Conservation (phyloP, 2,888 invertebrate genomes). For the Hypselothyrea guttata region DNA sequence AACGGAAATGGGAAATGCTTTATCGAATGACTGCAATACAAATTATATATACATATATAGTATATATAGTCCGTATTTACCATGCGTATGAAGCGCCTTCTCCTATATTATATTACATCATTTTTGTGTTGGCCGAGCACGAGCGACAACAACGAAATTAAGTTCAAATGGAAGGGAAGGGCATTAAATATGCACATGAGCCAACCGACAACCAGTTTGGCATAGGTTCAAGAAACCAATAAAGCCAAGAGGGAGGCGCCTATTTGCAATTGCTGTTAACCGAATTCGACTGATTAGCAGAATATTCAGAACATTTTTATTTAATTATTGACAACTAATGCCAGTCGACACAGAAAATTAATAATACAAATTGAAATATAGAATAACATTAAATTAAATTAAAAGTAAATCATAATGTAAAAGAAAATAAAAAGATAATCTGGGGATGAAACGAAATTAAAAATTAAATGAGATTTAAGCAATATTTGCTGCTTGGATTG, state of each 20-base stretch:
- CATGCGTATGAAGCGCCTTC: too few relatives aligned
- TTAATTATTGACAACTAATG: too few relatives aligned
- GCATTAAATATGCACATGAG: slow-evolving; percentile 51
- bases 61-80: too few relatives aligned
- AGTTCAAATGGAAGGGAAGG: slow-evolving; percentile 33
- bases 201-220: slow-evolving; percentile 63
- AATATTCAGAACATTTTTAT: not conserved
- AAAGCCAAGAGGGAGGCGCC: slow-evolving; percentile 29
- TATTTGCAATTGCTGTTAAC: slow-evolving; percentile 2
- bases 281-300: slow-evolving; percentile 10
- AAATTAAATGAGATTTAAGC: too few relatives aligned
- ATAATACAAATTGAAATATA: too few relatives aligned
- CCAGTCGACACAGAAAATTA: too few relatives aligned
- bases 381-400: too few relatives aligned
- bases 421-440: too few relatives aligned
- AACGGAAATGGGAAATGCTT: slow-evolving; percentile 57
- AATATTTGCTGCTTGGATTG: too few relatives aligned
- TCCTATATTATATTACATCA: slow-evolving; percentile 55
- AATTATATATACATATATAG: slow-evolving; percentile 31
- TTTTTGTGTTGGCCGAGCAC: slow-evolving; percentile 41
- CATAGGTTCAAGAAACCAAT: slow-evolving; percentile 62
- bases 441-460: too few relatives aligned
- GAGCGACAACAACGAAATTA: slow-evolving; percentile 21
- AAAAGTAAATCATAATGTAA: too few relatives aligned
- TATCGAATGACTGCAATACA: slow-evolving; percentile 38